Percentiles rank a stretch among this genome's conserved stretches.
These are phyloP conservation scores for Oreochromis tanganicae DNA, from an alignment of 2,113 vertebrate genomes.

Conservation along the genomic window DNA sequence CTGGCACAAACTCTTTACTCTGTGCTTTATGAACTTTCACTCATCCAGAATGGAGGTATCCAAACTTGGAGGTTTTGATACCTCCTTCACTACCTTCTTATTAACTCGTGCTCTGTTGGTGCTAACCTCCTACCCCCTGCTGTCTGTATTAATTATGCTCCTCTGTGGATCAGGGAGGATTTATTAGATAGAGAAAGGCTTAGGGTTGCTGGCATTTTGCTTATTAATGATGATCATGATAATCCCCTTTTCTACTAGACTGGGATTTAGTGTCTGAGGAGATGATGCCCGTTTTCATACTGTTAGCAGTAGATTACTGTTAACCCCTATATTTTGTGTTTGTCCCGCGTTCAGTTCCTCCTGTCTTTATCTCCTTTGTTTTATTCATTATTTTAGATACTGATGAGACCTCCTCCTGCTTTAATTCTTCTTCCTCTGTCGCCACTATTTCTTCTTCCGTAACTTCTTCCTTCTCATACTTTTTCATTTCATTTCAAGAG, in stretches of 20 bases:
- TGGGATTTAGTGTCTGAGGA: constrained; percentile 33
- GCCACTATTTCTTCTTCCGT: background rate
- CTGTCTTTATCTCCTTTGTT: background rate
- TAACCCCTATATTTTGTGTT: background rate
- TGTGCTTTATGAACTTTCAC: background rate
- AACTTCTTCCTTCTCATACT: background rate
- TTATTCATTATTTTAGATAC: background rate
- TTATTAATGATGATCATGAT: constrained; percentile 67
- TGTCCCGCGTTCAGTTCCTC: background rate
- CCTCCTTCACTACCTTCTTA: constrained; percentile 25
- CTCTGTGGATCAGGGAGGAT: constrained; percentile 63
- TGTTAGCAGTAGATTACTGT: constrained; percentile 3
- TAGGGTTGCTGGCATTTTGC: constrained; percentile 57
- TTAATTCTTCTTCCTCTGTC: background rate
- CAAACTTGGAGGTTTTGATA: constrained; percentile 1
- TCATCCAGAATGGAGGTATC: background rate
- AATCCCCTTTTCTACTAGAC: constrained; percentile 57
- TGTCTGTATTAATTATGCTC: constrained; percentile 62
- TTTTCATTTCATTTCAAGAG: background rate
- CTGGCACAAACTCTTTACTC: background rate
- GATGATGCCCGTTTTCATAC: background rate
- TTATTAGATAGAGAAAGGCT: constrained; percentile 63
- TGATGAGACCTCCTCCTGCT: background rate
- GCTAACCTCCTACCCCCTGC: constrained; percentile 42
- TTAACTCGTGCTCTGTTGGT: constrained; percentile 20